Conservation (phyloP, 2,113 vertebrate species). For the Catagonus wagneri region DNA sequence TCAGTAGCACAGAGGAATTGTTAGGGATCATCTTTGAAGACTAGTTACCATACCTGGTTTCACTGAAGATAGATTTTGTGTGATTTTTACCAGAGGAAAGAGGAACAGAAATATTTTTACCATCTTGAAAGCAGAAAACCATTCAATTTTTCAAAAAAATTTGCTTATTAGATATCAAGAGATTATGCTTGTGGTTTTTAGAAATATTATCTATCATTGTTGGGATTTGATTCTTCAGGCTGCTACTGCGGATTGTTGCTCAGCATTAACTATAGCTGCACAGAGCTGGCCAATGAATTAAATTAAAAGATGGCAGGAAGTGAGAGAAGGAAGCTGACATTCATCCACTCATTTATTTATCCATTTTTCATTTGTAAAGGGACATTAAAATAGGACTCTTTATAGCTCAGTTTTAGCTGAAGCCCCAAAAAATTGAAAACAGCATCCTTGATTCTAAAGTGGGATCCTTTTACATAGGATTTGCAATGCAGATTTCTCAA, state of each 20-base stretch:
- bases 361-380: slow-evolving; percentile 6
- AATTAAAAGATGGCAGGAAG: slow-evolving; percentile 33
- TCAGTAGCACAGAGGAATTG: background rate
- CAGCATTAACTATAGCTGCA: slow-evolving; percentile 19
- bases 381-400: background rate
- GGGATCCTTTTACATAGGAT: background rate
- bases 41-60: background rate
- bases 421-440: background rate
- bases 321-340: background rate
- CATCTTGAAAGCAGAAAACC: slow-evolving; percentile 41
- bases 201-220: slow-evolving; percentile 35
- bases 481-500: slow-evolving; percentile 12
- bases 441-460: background rate
- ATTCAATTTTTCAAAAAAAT: slow-evolving; percentile 45
- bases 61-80: background rate
- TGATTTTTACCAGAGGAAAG: slow-evolving; percentile 21
- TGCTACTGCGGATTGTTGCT: background rate
- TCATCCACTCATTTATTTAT: background rate
- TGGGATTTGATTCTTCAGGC: slow-evolving; percentile 19
- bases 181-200: slow-evolving; percentile 10
- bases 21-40: background rate
- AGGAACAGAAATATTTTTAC: slow-evolving; percentile 24
- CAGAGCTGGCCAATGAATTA: slow-evolving; percentile 16
- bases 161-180: slow-evolving; percentile 51
- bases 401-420: background rate